Percentiles rank a stretch among this genome's conserved stretches.
phyloP scores from a whole-genome alignment of 2,797 vertebrate genomes.

The Mus minutoides region DNA sequence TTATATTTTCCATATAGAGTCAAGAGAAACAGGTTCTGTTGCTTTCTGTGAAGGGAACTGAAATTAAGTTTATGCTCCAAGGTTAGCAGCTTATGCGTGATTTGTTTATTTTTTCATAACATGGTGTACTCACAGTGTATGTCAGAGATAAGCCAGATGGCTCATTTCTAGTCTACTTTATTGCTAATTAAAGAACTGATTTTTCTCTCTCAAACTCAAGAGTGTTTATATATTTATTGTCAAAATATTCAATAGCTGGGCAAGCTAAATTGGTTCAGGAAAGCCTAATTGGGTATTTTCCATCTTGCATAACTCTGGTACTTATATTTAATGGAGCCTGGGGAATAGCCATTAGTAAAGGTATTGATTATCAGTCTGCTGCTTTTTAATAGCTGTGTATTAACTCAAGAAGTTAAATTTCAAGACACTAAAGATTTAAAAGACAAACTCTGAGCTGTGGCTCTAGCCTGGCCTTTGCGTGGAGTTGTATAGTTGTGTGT shows the following conservation, averaged over 20 bases:
- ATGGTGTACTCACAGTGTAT: conserved; percentile 23
- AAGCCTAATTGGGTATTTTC: conserved; percentile 75
- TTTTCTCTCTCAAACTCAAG: conserved; percentile 66
- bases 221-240: conserved; percentile 72
- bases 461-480: background rate
- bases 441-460: background rate
- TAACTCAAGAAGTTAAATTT: conserved; percentile 66
- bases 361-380: conserved; percentile 70
- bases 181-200: conserved; percentile 72
- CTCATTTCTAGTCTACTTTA: conserved; percentile 71
- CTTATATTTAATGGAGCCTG: conserved; percentile 68
- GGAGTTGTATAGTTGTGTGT: background rate
- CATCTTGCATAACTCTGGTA: conserved; percentile 64
- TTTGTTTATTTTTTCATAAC: conserved; percentile 58
- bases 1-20: background rate
- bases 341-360: conserved; percentile 71
- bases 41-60: background rate
- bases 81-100: conserved; percentile 14
- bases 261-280: conserved; percentile 67
- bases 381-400: conserved; percentile 54
- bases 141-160: conserved; percentile 67
- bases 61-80: conserved; percentile 41
- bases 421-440: conserved; percentile 52
- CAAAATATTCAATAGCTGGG: conserved; percentile 78
- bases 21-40: background rate